Evolutionary conservation across 2,797 vertebrate genomes (phyloP).

Genomic region (Eupleurogrammus muticus): DNA sequence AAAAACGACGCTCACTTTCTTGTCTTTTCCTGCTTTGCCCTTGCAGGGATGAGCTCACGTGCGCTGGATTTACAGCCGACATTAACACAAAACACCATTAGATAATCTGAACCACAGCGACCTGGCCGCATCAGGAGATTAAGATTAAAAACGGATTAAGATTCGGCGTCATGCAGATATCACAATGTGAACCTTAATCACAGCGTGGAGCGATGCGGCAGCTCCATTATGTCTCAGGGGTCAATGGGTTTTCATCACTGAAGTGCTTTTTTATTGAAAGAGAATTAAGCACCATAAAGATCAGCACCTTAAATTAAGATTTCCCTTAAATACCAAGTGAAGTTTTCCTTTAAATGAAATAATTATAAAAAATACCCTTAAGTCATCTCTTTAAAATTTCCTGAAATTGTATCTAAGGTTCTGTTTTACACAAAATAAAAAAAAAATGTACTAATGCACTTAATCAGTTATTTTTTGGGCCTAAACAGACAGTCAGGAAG

Average conservation of each 20-base stretch:
- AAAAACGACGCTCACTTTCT: background rate
- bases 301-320: background rate
- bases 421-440: no score
- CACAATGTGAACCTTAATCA: constrained; percentile 60
- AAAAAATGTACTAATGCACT: no score
- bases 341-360: no score
- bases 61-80: background rate
- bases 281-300: background rate
- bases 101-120: constrained; percentile 63
- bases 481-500: no score
- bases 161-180: constrained; percentile 46
- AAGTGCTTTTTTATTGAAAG: constrained; percentile 1
- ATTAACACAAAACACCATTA: constrained; percentile 21
- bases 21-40: background rate
- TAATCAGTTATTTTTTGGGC: no score
- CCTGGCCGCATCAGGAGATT: constrained; percentile 64
- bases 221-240: background rate
- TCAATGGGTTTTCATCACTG: constrained; percentile 1
- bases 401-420: no score
- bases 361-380: no score
- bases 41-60: background rate
- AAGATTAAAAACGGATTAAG: constrained; percentile 40
- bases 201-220: constrained; percentile 26
- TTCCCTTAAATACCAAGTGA: no score
- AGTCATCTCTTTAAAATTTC: no score